Evolutionary conservation across 2,888 invertebrate genomes (phyloP).

Genomic region (Anagyrus pseudococci): DNA sequence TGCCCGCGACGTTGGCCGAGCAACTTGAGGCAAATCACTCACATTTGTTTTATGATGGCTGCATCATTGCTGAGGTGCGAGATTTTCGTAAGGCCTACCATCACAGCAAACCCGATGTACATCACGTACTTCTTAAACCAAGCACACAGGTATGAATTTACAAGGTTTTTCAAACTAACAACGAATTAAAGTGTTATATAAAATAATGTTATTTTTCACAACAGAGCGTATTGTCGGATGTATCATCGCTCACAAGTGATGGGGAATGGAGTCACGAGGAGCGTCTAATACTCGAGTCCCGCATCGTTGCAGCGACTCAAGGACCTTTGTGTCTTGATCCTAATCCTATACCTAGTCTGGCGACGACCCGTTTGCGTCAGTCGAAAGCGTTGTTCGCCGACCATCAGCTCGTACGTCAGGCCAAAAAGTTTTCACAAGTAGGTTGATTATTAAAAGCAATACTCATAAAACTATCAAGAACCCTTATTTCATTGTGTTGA

Average conservation of each 20-base stretch:
- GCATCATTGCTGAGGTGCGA: conserved; percentile 89
- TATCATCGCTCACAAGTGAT: conserved; percentile 57
- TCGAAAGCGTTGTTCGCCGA: conserved; percentile 78
- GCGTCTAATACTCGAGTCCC: conserved; percentile 80
- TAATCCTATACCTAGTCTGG: conserved; percentile 78
- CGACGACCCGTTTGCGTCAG: conserved; percentile 78
- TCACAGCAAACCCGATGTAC: conserved; percentile 78
- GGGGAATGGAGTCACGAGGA: conserved; percentile 77
- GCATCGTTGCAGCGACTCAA: conserved; percentile 83
- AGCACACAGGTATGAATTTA: conserved; percentile 75
- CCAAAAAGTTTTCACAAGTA: conserved; percentile 80
- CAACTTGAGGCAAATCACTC: conserved; percentile 83
- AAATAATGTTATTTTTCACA: too few species aligned
- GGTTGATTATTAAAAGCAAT: too few species aligned
- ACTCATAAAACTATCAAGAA: too few species aligned
- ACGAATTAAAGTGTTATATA: neutral
- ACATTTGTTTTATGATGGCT: conserved; percentile 88
- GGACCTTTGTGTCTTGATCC: conserved; percentile 91
- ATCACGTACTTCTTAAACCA: conserved; percentile 87
- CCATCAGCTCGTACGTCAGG: conserved; percentile 75
- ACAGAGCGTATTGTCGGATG: conserved; percentile 60
- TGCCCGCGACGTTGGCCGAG: conserved; percentile 87
- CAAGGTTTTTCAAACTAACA: neutral
- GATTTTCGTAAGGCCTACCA: conserved; percentile 86
- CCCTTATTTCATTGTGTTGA: too few species aligned